phyloP scores from a whole-genome alignment of 2,113 vertebrate genomes.

The Alouatta palliata region DNA sequence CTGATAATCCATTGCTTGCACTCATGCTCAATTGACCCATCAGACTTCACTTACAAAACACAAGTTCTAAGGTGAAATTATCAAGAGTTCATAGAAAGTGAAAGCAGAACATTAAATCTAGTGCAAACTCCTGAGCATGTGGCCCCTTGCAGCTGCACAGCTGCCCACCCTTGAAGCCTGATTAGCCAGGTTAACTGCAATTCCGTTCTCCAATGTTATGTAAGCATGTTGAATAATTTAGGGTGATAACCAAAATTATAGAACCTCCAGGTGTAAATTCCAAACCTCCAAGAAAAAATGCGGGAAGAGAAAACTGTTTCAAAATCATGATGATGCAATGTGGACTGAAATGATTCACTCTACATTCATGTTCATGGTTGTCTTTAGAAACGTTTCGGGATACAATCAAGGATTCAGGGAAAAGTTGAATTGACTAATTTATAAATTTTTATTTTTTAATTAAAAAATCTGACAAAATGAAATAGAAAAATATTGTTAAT shows the following conservation, averaged over 20 bases:
- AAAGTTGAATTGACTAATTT: neutral
- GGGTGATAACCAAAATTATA: neutral
- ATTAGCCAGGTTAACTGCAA: neutral
- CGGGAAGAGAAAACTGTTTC: neutral
- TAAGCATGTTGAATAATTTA: neutral
- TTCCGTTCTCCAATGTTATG: neutral
- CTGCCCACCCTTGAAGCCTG: neutral
- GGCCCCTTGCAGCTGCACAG: rapidly evolving
- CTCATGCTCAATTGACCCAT: neutral
- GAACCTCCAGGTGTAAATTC: neutral
- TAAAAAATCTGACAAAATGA: neutral
- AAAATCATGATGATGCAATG: neutral
- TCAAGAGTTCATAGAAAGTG: neutral
- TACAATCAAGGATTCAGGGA: neutral
- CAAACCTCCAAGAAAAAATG: neutral
- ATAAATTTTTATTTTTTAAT: neutral
- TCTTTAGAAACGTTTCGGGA: neutral
- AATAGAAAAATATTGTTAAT: neutral
- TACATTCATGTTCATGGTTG: neutral
- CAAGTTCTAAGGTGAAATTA: neutral
- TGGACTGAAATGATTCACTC: neutral
- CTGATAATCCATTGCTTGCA: neutral
- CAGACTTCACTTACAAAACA: neutral
- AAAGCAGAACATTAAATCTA: neutral
- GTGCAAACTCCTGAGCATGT: neutral